These are phyloP conservation scores for Aeoliscus strigatus DNA, from an alignment of 2,797 vertebrate species.

Conservation along the genomic window DNA sequence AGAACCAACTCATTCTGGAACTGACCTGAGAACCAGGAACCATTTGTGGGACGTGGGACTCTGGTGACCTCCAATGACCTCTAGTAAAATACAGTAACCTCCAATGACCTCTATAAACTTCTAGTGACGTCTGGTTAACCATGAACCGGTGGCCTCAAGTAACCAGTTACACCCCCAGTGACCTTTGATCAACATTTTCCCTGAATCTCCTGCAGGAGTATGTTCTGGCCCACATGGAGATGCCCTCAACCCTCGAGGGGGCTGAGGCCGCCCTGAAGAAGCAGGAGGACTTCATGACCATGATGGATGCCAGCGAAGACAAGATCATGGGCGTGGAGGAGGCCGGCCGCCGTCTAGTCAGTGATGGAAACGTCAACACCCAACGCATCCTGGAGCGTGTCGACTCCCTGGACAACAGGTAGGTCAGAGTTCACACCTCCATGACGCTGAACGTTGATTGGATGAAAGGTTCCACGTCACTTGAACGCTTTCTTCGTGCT, in stretches of 20 bases:
- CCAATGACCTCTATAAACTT: no score
- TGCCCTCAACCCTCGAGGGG: slow-evolving; percentile 85
- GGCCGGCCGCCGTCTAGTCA: slow-evolving; percentile 82
- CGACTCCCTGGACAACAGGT: slow-evolving; percentile 90
- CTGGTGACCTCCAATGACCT: no score
- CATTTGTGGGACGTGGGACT: no score
- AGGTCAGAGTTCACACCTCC: no score
- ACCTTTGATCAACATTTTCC: slow-evolving; percentile 13
- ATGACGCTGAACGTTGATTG: no score
- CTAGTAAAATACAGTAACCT: no score
- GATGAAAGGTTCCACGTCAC: no score
- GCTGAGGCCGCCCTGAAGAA: slow-evolving; percentile 90
- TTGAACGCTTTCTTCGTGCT: no score
- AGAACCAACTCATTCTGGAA: no score
- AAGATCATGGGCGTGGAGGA: slow-evolving; percentile 85
- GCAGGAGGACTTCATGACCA: slow-evolving; percentile 90
- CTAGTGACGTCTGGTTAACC: no score
- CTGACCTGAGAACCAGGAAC: no score
- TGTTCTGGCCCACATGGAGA: slow-evolving; percentile 89
- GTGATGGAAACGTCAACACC: slow-evolving; percentile 77
- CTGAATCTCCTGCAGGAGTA: slow-evolving; percentile 88
- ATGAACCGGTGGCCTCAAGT: not conserved
- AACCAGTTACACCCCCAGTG: not conserved
- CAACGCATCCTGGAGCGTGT: slow-evolving; percentile 92
- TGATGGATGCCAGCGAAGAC: slow-evolving; percentile 90